Evolutionary conservation across 2,888 invertebrate genomes (phyloP).

Genomic region (Limnephilus auricula): DNA sequence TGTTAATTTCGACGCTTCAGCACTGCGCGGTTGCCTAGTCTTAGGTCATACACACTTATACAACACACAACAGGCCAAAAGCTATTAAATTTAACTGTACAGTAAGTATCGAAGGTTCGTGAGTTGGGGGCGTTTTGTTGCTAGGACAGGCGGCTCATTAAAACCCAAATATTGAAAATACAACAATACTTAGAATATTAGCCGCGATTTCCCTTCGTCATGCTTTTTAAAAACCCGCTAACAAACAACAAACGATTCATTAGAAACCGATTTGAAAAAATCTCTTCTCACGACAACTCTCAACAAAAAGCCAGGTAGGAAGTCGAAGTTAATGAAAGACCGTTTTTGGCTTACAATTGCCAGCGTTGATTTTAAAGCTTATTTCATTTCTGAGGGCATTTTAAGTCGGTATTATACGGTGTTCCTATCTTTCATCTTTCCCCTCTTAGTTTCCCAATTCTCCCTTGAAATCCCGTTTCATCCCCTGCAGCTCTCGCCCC

Average conservation of each 20-base stretch:
- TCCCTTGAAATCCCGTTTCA: constrained; percentile 31
- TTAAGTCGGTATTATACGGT: constrained; percentile 32
- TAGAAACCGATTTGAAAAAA: constrained; percentile 13
- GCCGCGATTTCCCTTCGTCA: constrained; percentile 24
- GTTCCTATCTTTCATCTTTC: constrained; percentile 36
- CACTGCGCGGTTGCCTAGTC: neutral
- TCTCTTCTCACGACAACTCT: neutral
- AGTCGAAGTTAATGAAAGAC: neutral
- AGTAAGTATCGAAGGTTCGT: neutral
- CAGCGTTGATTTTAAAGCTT: constrained; percentile 22
- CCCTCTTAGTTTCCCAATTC: constrained; percentile 15
- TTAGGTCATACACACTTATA: neutral
- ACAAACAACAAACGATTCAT: constrained; percentile 39
- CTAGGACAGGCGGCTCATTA: constrained; percentile 20
- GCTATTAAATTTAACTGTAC: neutral
- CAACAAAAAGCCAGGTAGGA: constrained; percentile 20
- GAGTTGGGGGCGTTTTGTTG: constrained; percentile 33
- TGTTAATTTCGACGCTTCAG: neutral
- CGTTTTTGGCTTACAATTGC: constrained; percentile 24
- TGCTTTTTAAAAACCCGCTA: constrained; percentile 39
- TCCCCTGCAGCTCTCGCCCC: constrained; percentile 37
- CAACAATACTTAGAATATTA: constrained; percentile 28
- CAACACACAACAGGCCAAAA: neutral
- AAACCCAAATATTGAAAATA: constrained; percentile 25
- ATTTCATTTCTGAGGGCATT: constrained; percentile 35